phyloP scores from a whole-genome alignment of 2,113 vertebrate genomes.

The Ursus arctos region DNA sequence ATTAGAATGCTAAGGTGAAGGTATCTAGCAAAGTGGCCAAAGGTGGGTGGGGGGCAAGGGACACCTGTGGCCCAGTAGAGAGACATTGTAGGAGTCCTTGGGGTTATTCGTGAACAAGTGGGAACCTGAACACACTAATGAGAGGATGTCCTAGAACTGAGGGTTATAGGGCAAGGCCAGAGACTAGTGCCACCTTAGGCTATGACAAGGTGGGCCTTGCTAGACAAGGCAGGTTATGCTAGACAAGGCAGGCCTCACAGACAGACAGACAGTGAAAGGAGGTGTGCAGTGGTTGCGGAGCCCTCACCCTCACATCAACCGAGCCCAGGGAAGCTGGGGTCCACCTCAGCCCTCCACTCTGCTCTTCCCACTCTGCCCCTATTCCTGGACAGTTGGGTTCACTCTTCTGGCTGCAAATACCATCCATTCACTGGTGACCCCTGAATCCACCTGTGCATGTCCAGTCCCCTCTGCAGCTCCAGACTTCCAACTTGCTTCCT shows the following conservation, averaged over 20 bases:
- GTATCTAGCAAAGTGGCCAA: neutral
- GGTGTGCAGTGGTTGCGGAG: neutral
- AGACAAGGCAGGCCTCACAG: neutral
- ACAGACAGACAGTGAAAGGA: neutral
- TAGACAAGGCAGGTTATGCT: neutral
- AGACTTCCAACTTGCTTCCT: neutral
- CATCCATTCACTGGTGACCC: neutral
- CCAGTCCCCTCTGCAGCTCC: neutral
- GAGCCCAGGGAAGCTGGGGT: fast-evolving
- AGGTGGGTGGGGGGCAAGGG: neutral
- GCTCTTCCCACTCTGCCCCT: neutral
- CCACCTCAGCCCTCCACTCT: neutral
- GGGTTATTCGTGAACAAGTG: neutral
- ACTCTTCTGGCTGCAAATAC: neutral
- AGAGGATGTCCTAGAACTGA: neutral
- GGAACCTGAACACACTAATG: neutral
- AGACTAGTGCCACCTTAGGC: neutral
- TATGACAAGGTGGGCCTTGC: too few species aligned
- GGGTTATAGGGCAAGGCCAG: neutral
- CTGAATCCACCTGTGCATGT: too few species aligned
- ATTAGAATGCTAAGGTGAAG: neutral
- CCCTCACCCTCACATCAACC: fast-evolving
- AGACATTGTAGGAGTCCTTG: too few species aligned
- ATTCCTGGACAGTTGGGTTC: neutral
- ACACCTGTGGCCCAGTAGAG: neutral